Conservation (phyloP, 2,113 vertebrate species). For the Rousettus leschenaultii region DNA sequence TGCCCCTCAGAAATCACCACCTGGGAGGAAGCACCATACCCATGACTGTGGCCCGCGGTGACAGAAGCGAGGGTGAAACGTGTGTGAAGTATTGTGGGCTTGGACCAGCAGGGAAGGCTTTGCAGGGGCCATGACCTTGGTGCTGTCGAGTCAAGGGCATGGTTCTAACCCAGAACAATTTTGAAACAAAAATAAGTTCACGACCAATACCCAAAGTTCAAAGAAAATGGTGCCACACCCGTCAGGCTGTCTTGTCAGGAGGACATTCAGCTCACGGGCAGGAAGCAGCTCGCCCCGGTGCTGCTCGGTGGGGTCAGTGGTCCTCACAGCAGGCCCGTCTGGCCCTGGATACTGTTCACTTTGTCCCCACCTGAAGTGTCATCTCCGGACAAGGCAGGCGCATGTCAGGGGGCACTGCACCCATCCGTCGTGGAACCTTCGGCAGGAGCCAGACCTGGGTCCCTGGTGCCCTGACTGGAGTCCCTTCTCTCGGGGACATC, state of each 20-base stretch:
- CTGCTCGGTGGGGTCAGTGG: not conserved
- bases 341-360: rapidly evolving
- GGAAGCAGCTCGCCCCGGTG: not conserved
- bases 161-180: not conserved
- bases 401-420: not conserved
- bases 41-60: rapidly evolving
- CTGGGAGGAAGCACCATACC: not conserved
- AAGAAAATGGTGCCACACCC: not conserved
- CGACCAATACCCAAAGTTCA: not conserved
- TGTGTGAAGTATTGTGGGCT: not conserved
- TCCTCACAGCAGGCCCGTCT: not conserved
- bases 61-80: not conserved
- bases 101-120: not conserved
- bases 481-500: not conserved
- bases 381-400: not conserved
- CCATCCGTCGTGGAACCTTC: not conserved
- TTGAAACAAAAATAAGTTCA: not conserved
- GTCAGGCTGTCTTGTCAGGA: not conserved
- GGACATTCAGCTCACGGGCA: not conserved
- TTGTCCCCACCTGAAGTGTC: not conserved
- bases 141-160: not conserved
- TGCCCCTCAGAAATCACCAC: not conserved
- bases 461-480: too few species aligned
- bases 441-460: not conserved
- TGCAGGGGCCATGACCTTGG: not conserved